These are phyloP conservation scores for Drosophila pegasa DNA, from an alignment of 2,888 invertebrate species.

Conservation along the genomic window DNA sequence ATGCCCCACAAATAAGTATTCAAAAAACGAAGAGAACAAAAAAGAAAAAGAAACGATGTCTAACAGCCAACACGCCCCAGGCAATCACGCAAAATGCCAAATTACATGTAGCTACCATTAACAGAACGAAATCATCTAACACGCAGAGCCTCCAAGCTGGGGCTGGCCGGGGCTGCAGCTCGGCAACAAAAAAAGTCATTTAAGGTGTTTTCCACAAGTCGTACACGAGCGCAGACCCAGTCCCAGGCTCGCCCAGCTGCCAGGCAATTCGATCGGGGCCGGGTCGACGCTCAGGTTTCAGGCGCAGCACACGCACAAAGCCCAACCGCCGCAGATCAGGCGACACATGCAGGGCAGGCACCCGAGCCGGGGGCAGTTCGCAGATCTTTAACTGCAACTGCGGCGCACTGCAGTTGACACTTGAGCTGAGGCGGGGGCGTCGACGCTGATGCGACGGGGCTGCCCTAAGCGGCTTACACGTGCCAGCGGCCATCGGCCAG, in stretches of 20 bases:
- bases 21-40: slow-evolving; percentile 16
- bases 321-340: slow-evolving; percentile 39
- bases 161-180: slow-evolving; percentile 22
- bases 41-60: slow-evolving; percentile 40
- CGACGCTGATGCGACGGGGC: background rate
- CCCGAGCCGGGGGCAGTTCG: slow-evolving; percentile 5
- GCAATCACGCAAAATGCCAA: slow-evolving; percentile 83
- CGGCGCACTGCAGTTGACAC: slow-evolving; percentile 51
- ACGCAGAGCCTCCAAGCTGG: slow-evolving; percentile 57
- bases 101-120: slow-evolving; percentile 72
- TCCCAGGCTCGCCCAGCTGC: slow-evolving; percentile 31
- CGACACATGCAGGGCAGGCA: slow-evolving; percentile 21
- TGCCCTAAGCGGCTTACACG: slow-evolving; percentile 67
- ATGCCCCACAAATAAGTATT: slow-evolving; percentile 48
- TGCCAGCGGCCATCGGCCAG: slow-evolving; percentile 36
- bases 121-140: slow-evolving; percentile 74
- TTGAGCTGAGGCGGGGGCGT: slow-evolving; percentile 54
- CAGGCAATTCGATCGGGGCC: slow-evolving; percentile 57
- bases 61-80: slow-evolving; percentile 75
- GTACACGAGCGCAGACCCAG: slow-evolving; percentile 34
- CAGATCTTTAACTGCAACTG: slow-evolving; percentile 46
- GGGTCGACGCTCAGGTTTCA: slow-evolving; percentile 58
- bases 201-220: slow-evolving; percentile 77
- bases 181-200: slow-evolving; percentile 67
- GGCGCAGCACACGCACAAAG: slow-evolving; percentile 40